Evolutionary conservation across 1,140 invertebrate genomes (phyloP), one percentile per base, ranked within the genome.

Genomic region (Brachionus paranguensis): DNA sequence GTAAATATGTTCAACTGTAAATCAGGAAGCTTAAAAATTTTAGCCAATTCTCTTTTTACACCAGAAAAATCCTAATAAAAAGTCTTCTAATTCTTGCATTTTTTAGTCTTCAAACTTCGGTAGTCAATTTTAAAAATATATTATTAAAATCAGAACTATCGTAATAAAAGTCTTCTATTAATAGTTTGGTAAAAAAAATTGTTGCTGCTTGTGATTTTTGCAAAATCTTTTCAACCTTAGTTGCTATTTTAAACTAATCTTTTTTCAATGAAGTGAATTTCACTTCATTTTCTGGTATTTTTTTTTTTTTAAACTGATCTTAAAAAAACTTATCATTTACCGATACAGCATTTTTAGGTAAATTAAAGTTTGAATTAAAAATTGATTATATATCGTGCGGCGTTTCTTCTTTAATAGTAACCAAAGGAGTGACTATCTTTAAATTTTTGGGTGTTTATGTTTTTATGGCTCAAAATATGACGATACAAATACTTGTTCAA

Each of bases 371-470:
- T 68, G n/a, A 68, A 68, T 68, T 41, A 68, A 68, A 33, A n/a
- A 68, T 68, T 68, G 65, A 68, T 68, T 68, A 68, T 29, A 68
- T 68, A 68, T 68, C 27, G 65, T 65, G 65, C 33, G 14, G 65
- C 29, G 65, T 68, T 68, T 68, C 33, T 68, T 68, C 65, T 68
- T 37, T 68, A 68, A 68, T 68, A 41, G 65, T 68, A 41, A 68
- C 65, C 65, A 68, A 37, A 33, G 29, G 65, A 68, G 65, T 68
- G 29, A 68, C 53, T 60, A 20, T 20, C 17, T 60, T 60, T 60
- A 60, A 60, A 60, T 60, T 60, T 60, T 60, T 60, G 53, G 20
- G 53, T 60, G 4, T 27, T 60, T 60, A 60, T 60, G n/a, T 60
- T 60, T 60, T 37, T 68, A 33, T 68, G 65, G 65, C n/a, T 68